Conservation (phyloP, 2,888 invertebrate species). For the Pollenia amentaria region DNA sequence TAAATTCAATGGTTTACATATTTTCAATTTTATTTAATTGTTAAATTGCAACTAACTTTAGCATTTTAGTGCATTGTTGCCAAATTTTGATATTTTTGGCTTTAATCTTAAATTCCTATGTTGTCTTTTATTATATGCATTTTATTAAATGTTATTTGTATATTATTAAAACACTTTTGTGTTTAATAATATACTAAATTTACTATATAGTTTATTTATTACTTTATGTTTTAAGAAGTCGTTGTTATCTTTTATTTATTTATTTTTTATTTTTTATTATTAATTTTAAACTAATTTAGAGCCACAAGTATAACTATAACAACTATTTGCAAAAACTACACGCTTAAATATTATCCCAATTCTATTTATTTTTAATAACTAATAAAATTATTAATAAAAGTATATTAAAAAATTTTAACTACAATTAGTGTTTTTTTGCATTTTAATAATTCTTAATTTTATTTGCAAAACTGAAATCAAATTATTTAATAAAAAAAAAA, state of each 20-base stretch:
- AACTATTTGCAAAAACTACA: conserved; percentile 33
- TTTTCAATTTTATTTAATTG: background rate
- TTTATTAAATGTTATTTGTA: conserved; percentile 32
- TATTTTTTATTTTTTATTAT: conserved; percentile 22
- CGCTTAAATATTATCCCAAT: conserved; percentile 12
- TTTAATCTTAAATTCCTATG: background rate
- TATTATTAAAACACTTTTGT: conserved; percentile 3
- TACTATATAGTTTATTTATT: conserved; percentile 33
- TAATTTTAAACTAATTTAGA: conserved; percentile 21
- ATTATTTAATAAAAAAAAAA: background rate
- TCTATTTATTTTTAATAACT: conserved; percentile 16
- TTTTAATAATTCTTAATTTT: background rate
- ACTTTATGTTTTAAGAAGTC: conserved; percentile 18
- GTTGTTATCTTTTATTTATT: conserved; percentile 36
- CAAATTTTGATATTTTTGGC: background rate
- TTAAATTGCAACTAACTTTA: conserved; percentile 21
- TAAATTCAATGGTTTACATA: background rate
- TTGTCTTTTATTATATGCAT: conserved; percentile 1
- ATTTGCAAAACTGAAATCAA: too few relatives aligned
- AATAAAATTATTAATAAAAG: background rate
- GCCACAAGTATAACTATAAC: background rate
- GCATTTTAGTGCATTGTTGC: conserved; percentile 29
- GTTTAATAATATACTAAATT: conserved; percentile 10
- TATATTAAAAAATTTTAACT: background rate
- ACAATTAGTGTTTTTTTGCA: background rate